Percentiles rank a stretch among this genome's conserved stretches.
These are phyloP conservation scores for Agriotes lineatus DNA, from an alignment of 2,888 invertebrate species.

Conservation along the genomic window DNA sequence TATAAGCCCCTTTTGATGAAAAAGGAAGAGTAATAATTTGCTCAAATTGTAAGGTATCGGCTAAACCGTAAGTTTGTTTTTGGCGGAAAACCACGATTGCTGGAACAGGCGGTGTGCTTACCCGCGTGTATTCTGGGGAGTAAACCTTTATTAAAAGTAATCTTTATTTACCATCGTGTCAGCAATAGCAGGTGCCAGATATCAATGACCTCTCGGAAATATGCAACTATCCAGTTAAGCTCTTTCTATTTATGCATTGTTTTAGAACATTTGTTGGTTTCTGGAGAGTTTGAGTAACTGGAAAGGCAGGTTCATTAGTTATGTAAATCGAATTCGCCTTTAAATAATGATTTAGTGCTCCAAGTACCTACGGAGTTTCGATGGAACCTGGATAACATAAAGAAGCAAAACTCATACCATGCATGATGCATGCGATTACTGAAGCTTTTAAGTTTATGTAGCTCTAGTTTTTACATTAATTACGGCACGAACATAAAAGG, in stretches of 20 bases:
- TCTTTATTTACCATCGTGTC: conserved; percentile 27
- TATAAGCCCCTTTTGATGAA: too few species aligned
- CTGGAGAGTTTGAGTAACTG: conserved; percentile 47
- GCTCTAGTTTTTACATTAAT: conserved; percentile 19
- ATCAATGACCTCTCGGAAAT: conserved; percentile 44
- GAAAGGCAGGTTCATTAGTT: conserved; percentile 60
- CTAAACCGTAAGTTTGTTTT: background rate
- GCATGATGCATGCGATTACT: conserved; percentile 27
- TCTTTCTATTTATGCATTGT: conserved; percentile 40
- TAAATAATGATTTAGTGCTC: conserved; percentile 61
- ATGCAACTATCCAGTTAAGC: conserved; percentile 36
- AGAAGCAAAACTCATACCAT: conserved; percentile 33
- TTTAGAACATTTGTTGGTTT: conserved; percentile 40
- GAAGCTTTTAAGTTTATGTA: conserved; percentile 23
- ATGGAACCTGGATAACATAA: conserved; percentile 52
- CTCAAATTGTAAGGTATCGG: too few species aligned
- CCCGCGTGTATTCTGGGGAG: conserved; percentile 7
- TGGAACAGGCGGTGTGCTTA: background rate
- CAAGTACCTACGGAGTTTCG: conserved; percentile 45
- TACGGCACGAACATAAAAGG: conserved; percentile 10
- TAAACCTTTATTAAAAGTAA: conserved; percentile 15
- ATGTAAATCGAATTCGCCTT: conserved; percentile 63
- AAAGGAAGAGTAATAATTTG: too few species aligned
- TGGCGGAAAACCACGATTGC: background rate
- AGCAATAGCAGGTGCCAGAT: conserved; percentile 45